These are phyloP conservation scores for Cercopithecus mona DNA, from an alignment of 2,113 vertebrate species.

Conservation along the genomic window DNA sequence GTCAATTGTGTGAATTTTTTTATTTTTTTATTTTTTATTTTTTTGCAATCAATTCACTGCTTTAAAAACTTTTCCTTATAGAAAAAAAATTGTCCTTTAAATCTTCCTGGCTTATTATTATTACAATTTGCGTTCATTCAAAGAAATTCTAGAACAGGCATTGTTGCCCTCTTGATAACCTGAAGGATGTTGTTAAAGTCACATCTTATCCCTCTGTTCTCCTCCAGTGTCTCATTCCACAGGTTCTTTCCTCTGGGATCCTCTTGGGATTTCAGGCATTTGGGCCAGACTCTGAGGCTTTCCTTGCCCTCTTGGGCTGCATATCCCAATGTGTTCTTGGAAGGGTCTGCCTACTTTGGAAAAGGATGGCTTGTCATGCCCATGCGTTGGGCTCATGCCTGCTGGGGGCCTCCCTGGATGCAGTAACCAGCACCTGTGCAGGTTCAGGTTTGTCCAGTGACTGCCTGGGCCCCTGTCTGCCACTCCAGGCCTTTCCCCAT, in stretches of 20 bases:
- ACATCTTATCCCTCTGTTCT: not conserved
- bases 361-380: too few species aligned
- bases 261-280: not conserved
- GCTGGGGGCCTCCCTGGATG: not conserved
- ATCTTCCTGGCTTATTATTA: not conserved
- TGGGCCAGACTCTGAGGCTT: not conserved
- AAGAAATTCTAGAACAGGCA: not conserved
- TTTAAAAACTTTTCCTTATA: not conserved
- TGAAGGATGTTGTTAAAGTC: not conserved
- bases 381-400: too few species aligned
- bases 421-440: not conserved
- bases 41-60: not conserved
- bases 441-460: too few species aligned
- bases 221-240: rapidly evolving
- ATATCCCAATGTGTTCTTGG: not conserved
- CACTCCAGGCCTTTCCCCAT: not conserved
- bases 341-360: not conserved
- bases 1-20: not conserved
- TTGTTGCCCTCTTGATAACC: too few species aligned
- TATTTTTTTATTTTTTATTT: too few species aligned
- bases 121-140: not conserved
- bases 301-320: not conserved
- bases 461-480: too few species aligned
- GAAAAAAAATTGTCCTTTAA: not conserved
- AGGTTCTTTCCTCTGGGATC: not conserved